Percentiles rank a stretch among this genome's conserved stretches.
phyloP scores from a whole-genome alignment of 1,140 invertebrate species.

The Augochlora pura region DNA sequence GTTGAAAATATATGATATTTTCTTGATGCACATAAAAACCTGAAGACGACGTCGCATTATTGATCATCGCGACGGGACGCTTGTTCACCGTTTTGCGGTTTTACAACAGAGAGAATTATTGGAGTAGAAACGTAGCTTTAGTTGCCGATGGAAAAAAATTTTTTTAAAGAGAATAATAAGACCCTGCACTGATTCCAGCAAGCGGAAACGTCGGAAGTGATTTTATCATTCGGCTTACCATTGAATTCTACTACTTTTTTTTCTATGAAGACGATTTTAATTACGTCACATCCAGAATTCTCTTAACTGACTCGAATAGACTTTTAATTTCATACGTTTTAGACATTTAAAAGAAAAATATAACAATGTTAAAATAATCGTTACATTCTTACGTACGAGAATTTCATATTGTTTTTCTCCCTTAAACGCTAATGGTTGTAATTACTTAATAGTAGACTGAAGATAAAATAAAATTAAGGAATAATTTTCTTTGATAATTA shows the following conservation, averaged over 20 bases:
- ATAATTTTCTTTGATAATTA: too few relatives aligned
- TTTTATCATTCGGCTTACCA: neutral
- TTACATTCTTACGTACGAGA: too few relatives aligned
- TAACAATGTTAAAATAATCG: too few relatives aligned
- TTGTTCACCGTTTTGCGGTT: constrained; percentile 26
- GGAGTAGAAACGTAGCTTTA: constrained; percentile 24
- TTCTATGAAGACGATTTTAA: neutral
- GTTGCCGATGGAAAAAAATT: neutral
- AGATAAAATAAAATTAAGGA: too few relatives aligned
- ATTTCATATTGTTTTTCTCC: too few relatives aligned
- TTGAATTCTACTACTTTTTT: neutral
- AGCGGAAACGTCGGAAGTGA: constrained; percentile 15
- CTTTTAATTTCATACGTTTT: too few relatives aligned
- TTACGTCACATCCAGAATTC: too few relatives aligned
- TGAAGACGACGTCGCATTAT: constrained; percentile 9
- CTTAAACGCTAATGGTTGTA: too few relatives aligned
- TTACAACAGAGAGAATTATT: constrained; percentile 39
- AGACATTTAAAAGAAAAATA: too few relatives aligned
- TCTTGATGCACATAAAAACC: constrained; percentile 8
- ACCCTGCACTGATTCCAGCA: neutral
- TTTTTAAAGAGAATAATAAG: constrained; percentile 22
- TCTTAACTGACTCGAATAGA: too few relatives aligned
- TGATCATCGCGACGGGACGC: constrained; percentile 24
- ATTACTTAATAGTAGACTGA: too few relatives aligned
- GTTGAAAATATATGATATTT: neutral